Evolutionary conservation across 2,113 vertebrate species (phyloP), one percentile per base, ranked within the genome.

Genomic region (Phyllostomus discolor): DNA sequence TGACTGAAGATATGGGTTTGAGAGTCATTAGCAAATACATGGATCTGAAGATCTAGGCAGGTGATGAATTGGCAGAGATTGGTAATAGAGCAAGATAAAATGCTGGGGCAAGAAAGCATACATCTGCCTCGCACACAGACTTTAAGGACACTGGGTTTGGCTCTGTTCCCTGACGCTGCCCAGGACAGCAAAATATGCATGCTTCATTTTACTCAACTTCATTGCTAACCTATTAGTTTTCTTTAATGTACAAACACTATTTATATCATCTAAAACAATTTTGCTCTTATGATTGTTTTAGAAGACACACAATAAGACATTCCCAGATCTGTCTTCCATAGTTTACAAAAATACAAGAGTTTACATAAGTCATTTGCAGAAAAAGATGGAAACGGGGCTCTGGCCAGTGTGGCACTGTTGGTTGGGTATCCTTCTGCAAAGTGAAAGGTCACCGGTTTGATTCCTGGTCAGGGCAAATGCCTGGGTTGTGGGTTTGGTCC

Each of bases 331-430:
- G 28, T 84, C 19, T 95, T 91, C 54, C 4, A 70, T 4, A 57
- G 24, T 84, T 91, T 95, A 95, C 11, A 89, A 82, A 95, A 95
- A 89, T 31, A 66, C 2, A 70, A 41, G 52, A 73, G 15, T 81
- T 88, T 70, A 92, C 28, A n/a, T 35, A 96, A 92, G 41, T 86
- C 33, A 93, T 93, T 80, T 83, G n/a, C 11, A 80, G 67, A 38
- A 89, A 89, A 90, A 1, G 16, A 96, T 67, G 28, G 54, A 96
- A 81, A 67, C 76, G 4, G 59, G 24, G 59, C 59, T 3, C 24
- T 62, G 59, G 28, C 24, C 59, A 62, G 59, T 28, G 59, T 31
- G 62, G 62, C 62, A 64, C 28, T 28, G 62, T 64, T 31, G 28
- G 62, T 64, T 64, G 62, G 62, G 12, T 31, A 12, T 31, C 10